Conservation (phyloP, 1,140 invertebrate species). For the Procambarus virginalis region DNA sequence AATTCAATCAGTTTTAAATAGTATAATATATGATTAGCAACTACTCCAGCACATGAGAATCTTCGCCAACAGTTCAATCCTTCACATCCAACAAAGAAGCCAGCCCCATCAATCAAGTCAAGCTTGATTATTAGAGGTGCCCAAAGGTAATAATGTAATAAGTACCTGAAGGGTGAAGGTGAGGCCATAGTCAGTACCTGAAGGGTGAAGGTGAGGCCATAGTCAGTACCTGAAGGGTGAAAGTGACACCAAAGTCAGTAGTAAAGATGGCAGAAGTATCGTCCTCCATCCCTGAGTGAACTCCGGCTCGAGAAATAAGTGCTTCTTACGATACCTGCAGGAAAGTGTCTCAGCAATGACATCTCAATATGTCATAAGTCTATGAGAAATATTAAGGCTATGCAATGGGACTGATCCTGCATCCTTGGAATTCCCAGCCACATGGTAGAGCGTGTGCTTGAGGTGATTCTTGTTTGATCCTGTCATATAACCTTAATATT, state of each 20-base stretch:
- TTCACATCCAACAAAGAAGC: no score
- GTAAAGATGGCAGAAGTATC: conserved; percentile 70
- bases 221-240: conserved; percentile 73
- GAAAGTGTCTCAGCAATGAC: neutral
- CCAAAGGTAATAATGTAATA: neutral
- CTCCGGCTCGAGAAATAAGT: conserved; percentile 79
- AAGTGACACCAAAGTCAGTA: conserved; percentile 88
- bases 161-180: neutral
- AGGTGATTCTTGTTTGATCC: no score
- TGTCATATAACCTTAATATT: no score
- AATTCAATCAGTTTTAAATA: no score
- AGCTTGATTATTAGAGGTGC: no score
- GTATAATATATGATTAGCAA: no score
- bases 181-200: no score
- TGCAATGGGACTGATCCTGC: neutral
- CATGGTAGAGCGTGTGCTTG: neutral
- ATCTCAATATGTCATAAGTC: neutral
- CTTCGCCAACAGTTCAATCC: no score
- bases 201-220: no score
- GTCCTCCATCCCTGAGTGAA: conserved; percentile 72
- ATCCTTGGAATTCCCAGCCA: neutral
- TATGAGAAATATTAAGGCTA: neutral
- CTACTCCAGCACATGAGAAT: no score
- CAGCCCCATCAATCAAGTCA: no score
- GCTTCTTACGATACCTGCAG: conserved; percentile 84